Evolutionary conservation across 1,140 invertebrate genomes (phyloP), one percentile per base, ranked within the genome.

Genomic region (Trichonephila clavipes): DNA sequence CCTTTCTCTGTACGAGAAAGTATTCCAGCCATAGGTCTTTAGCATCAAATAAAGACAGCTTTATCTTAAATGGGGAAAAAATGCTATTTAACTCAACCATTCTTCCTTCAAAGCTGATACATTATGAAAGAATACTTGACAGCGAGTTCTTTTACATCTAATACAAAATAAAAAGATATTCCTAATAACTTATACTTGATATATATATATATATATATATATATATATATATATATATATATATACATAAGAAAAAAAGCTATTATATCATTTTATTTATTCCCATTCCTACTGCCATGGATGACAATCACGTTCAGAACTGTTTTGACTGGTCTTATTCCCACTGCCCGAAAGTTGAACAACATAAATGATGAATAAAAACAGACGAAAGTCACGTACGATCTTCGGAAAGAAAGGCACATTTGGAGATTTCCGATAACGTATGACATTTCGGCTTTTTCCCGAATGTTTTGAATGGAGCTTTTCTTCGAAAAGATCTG

Each of bases 241-340:
- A 40, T 40, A 40, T 40, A 0, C 10, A 34, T 34, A 72, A 28
- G 28, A 34, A 12, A n/a, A n/a, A n/a, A 28, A 34, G 28, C n/a
- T 24, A 0, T 12, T 2, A 28, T 28, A n/a, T 72, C 28, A 34
- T 72, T 72, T 16, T 72, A 28, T 24, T 28, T 24, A 34, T 28
- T 34, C 69, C 24, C 14, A 3, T 72, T 28, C 24, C 28, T 28
- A 6, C 16, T 24, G 12, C 24, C n/a, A 28, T 28, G 12, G 24
- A 34, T 28, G 69, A 19, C 14, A 72, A 14, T 72, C 69, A 72
- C 69, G 69, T 72, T 34, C 69, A 3, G 14, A 12, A 72, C 14
- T 72, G 69, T 72, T 72, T 72, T 72, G 69, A 72, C 69, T 72
- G 24, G 69, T 72, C 28, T 34, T 72, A 72, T 72, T 72, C 16